Conservation (phyloP, 2,113 vertebrate species). For the Odobenus rosmarus region DNA sequence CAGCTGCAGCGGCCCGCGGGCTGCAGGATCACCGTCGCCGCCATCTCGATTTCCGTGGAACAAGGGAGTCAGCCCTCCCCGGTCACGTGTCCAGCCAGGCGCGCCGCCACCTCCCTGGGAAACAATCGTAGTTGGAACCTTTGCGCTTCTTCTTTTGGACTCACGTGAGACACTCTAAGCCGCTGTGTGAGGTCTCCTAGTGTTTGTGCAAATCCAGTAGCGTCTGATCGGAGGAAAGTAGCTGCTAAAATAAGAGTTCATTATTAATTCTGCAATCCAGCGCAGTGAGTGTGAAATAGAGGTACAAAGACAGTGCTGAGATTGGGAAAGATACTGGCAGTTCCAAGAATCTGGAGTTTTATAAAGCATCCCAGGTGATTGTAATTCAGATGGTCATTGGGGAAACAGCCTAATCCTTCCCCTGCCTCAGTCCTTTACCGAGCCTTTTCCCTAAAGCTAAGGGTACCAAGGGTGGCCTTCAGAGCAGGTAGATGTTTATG, state of each 20-base stretch:
- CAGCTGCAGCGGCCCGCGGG: slow-evolving; percentile 79
- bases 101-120: neutral
- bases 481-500: neutral
- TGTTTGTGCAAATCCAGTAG: neutral
- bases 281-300: neutral
- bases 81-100: fast-evolving
- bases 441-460: neutral
- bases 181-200: neutral
- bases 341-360: neutral
- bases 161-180: fast-evolving
- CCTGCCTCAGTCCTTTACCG: neutral
- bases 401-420: neutral
- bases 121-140: neutral
- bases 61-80: fast-evolving
- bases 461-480: neutral
- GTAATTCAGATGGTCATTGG: neutral
- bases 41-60: fast-evolving
- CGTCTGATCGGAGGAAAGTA: neutral
- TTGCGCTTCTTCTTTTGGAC: fast-evolving
- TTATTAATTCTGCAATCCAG: neutral
- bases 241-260: neutral
- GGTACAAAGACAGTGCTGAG: neutral
- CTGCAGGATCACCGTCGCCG: neutral
- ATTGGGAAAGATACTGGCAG: neutral
- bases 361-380: neutral